A percentile compares a stretch with the other conserved stretches of the same genome.
Conservation (phyloP, 1,140 invertebrate species). For the Sinella curviseta region DNA sequence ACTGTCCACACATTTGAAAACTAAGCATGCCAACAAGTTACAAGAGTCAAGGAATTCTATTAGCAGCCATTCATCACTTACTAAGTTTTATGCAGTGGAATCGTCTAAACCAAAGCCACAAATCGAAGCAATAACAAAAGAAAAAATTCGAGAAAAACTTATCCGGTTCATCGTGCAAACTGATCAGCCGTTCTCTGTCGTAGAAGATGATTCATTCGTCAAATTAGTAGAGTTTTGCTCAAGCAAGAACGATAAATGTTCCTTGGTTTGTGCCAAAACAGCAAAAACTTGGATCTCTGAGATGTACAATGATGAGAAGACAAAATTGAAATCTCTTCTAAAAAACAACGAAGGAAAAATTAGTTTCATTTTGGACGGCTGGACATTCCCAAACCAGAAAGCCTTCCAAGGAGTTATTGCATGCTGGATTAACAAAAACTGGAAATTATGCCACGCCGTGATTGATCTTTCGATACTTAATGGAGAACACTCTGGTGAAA, state of each 20-base stretch:
- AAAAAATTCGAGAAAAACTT: background rate
- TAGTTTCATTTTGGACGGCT: conserved; percentile 21
- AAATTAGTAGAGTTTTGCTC: background rate
- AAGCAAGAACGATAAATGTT: background rate
- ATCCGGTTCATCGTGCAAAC: conserved; percentile 1
- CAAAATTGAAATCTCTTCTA: background rate
- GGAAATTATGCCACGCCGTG: background rate
- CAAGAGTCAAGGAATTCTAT: background rate
- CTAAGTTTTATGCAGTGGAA: background rate
- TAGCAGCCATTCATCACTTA: background rate
- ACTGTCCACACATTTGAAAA: background rate
- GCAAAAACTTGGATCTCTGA: background rate
- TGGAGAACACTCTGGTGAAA: conserved; percentile 17
- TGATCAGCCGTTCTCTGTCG: conserved; percentile 23
- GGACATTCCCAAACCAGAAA: conserved; percentile 7
- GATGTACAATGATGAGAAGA: background rate
- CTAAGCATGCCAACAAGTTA: background rate
- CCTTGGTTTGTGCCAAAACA: background rate
- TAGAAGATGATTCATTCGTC: background rate
- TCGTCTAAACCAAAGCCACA: background rate
- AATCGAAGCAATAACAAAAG: background rate
- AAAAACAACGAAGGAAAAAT: background rate
- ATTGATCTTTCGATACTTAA: conserved; percentile 22
- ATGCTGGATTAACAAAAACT: conserved; percentile 23
- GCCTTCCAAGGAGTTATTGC: conserved; percentile 28